These are phyloP conservation scores for Gerris lacustris DNA, from an alignment of 2,888 invertebrate genomes.

Conservation along the genomic window DNA sequence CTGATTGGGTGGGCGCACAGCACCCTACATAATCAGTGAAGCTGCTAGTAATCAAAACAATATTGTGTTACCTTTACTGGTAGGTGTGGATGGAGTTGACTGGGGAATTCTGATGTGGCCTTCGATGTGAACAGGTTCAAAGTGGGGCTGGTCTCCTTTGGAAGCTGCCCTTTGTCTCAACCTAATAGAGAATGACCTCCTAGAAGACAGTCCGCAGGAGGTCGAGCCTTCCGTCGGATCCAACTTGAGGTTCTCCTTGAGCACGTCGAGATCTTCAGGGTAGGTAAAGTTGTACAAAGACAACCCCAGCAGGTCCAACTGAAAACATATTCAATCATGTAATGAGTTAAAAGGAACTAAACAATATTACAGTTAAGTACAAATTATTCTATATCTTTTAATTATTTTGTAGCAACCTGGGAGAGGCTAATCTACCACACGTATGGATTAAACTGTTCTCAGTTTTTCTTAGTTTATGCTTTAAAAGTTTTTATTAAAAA, in stretches of 20 bases:
- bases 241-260: constrained; percentile 48
- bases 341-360: too few species aligned
- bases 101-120: constrained; percentile 37
- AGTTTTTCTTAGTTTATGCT: too few species aligned
- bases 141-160: constrained; percentile 40
- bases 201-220: constrained; percentile 32
- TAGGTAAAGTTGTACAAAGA: constrained; percentile 70
- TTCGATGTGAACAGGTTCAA: constrained; percentile 41
- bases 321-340: constrained; percentile 32
- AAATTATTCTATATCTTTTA: too few species aligned
- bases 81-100: background rate
- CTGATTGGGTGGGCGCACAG: too few species aligned
- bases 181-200: constrained; percentile 40
- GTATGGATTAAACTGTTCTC: too few species aligned
- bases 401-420: too few species aligned
- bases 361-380: too few species aligned
- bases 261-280: constrained; percentile 60
- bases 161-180: constrained; percentile 40
- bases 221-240: constrained; percentile 33
- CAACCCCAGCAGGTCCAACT: constrained; percentile 73
- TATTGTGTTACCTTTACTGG: background rate
- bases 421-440: too few species aligned
- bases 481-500: too few species aligned
- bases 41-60: background rate
- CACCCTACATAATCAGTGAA: too few species aligned